Base-by-base conservation (phyloP, 2,888 invertebrate species). In the Falcaria lacertinaria region DNA sequence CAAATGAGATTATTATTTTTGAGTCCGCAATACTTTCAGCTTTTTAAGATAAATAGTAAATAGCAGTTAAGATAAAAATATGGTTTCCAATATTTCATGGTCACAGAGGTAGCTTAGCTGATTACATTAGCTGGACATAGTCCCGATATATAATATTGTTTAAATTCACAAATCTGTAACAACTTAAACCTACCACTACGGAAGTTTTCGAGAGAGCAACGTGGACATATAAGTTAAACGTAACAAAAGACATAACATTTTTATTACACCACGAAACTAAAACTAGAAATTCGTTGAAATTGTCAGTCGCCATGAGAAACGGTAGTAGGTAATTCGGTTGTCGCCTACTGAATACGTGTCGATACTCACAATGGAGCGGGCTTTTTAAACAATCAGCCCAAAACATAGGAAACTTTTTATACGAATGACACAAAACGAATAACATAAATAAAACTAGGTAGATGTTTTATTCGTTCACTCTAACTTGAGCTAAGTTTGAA, bases 311-410 rank as follows among this genome's bases (percentile, higher is more conserved):
- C 61, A 67, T 60, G 74, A 74, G 79, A 71, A 78, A 78, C 80
- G 73, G 86, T 77, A 85, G 86, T n/a, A n/a, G n/a, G n/a, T 80
- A 72, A 64, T 69, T 74, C 73, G 75, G 69, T 74, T 76, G 73
- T 77, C 79, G 74, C 76, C 77, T 74, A 76, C 80, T 58, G 49
- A 43, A 48, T 74, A 87, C 87, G 87, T 87, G 87, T 62, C 55
- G 59, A 60, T 66, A 79, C 69, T 81, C 40, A 50, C 64, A 80
- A 86, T 75, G 52, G 57, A 56, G 49, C 52, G 42, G 50, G 56
- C 51, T 45, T 42, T 51, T 70, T 50, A 47, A 58, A 64, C 45
- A 49, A 45, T 57, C 75, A 72, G 50, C 70, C 46, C 46, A 19
- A 38, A 45, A 22, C 33, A 43, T 11, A 28, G 7, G 11, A 28